Conservation (phyloP, 2,797 vertebrate species). For the Corythornis leucogaster region DNA sequence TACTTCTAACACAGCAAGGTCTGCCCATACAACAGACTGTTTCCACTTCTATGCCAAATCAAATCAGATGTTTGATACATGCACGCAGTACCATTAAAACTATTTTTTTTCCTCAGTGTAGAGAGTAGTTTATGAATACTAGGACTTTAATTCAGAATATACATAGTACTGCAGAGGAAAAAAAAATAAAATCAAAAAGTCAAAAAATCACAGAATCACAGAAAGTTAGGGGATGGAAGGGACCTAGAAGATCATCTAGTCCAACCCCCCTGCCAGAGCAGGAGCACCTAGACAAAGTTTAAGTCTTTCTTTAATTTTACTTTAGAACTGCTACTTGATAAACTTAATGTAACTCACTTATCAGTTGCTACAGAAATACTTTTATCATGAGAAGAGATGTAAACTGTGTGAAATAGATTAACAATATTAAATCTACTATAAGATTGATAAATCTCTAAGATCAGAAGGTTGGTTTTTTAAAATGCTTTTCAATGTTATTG, state of each 20-base stretch:
- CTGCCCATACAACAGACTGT: neutral
- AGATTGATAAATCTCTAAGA: neutral
- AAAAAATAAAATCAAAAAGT: neutral
- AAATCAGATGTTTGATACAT: neutral
- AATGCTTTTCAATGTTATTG: neutral
- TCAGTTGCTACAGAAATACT: neutral
- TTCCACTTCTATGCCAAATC: neutral
- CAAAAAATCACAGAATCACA: too few species aligned
- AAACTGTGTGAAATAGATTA: neutral
- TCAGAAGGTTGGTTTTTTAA: neutral
- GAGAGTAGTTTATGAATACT: neutral
- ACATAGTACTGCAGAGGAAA: neutral
- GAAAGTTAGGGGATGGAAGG: too few species aligned
- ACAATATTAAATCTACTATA: neutral
- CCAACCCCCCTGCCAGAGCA: too few species aligned
- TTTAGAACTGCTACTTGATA: neutral
- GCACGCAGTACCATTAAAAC: neutral
- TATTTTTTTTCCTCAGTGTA: neutral
- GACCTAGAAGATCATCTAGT: too few species aligned
- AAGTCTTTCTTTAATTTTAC: neutral
- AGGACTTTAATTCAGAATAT: neutral
- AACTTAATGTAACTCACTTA: neutral
- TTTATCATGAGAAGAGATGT: neutral
- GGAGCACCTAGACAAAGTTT: neutral
- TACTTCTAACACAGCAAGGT: neutral